These are phyloP conservation scores for Cossypha polioptera DNA, from an alignment of 2,797 vertebrate genomes.

Conservation along the genomic window DNA sequence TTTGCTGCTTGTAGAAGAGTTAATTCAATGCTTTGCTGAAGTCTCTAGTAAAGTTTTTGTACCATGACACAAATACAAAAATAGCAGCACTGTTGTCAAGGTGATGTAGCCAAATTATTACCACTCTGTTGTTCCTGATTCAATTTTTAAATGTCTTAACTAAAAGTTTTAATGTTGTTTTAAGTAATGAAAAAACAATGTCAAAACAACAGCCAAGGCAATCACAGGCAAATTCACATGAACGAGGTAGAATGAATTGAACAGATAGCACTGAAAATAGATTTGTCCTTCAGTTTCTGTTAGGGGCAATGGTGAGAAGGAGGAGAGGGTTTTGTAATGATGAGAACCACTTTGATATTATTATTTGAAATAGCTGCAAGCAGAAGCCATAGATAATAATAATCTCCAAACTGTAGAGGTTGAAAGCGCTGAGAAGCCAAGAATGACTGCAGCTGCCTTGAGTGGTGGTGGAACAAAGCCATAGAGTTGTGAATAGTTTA, in stretches of 20 bases:
- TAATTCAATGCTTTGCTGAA: background rate
- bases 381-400: slow-evolving; percentile 43
- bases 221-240: background rate
- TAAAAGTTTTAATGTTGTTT: background rate
- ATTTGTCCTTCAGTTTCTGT: slow-evolving; percentile 22
- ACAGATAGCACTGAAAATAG: background rate
- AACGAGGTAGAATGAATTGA: background rate
- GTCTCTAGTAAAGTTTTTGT: background rate
- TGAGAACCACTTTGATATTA: background rate
- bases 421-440: slow-evolving; percentile 31
- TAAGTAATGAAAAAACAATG: background rate
- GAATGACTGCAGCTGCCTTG: slow-evolving; percentile 51
- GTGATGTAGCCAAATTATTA: background rate
- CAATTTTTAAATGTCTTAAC: background rate
- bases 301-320: background rate
- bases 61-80: background rate
- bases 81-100: background rate
- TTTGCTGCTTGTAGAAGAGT: background rate
- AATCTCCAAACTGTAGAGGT: slow-evolving; percentile 20
- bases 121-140: background rate
- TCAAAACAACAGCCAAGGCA: background rate
- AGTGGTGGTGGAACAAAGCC: slow-evolving; percentile 21
- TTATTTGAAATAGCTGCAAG: slow-evolving; percentile 36
- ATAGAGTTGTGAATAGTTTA: slow-evolving; percentile 31
- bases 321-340: background rate